These are phyloP conservation scores for Antedon mediterranea DNA, from an alignment of 53 echinoderm and acorn worm genomes.

Conservation along the genomic window DNA sequence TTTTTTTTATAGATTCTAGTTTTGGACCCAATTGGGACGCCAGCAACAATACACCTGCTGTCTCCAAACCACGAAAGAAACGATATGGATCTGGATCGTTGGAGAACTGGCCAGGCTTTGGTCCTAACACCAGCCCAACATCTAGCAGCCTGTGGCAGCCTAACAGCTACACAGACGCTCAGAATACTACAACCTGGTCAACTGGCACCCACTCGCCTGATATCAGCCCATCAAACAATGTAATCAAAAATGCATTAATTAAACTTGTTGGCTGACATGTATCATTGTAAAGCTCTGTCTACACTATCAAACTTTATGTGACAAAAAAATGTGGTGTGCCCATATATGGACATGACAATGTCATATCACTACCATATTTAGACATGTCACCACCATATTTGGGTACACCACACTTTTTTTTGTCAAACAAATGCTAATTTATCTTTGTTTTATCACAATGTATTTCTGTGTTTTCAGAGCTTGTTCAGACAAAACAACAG, in stretches of 20 bases:
- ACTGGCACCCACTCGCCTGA: constrained; percentile 35
- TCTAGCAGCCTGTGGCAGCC: constrained; percentile 69
- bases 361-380: no score
- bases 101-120: constrained; percentile 56
- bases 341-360: no score
- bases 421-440: no score
- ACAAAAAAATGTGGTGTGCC: no score
- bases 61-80: neutral
- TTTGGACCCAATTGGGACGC: constrained; percentile 1
- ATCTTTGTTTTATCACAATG: no score
- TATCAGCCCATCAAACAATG: neutral
- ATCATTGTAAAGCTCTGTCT: no score
- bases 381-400: no score
- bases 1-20: neutral
- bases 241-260: no score
- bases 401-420: no score
- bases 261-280: no score
- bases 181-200: constrained; percentile 31
- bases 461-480: no score
- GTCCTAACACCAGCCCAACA: constrained; percentile 47
- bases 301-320: no score
- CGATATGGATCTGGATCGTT: constrained; percentile 3
- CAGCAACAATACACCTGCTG: constrained; percentile 9
- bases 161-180: constrained; percentile 18
- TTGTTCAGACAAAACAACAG: neutral